These are phyloP conservation scores for Elmis aenea DNA, from an alignment of 2,888 invertebrate species.

Conservation along the genomic window DNA sequence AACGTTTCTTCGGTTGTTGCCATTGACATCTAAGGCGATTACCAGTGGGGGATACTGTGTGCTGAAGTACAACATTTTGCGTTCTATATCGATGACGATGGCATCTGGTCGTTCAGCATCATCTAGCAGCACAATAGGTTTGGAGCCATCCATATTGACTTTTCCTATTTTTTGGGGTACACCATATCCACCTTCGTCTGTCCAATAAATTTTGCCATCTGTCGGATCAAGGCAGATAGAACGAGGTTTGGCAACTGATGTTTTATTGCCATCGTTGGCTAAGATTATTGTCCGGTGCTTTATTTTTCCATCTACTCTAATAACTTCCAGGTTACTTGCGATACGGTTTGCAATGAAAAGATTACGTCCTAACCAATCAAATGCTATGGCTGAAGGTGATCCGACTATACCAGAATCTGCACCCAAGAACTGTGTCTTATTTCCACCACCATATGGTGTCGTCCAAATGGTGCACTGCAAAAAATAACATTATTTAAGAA, in stretches of 20 bases:
- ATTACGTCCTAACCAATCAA: conserved; percentile 96
- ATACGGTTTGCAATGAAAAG: conserved; percentile 86
- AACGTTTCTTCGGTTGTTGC: conserved; percentile 62
- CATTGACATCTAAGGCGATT: conserved; percentile 67
- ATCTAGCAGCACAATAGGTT: conserved; percentile 67
- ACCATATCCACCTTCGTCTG: conserved; percentile 89
- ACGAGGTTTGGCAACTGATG: conserved; percentile 83
- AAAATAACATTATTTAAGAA: no score
- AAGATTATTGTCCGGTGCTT: conserved; percentile 81
- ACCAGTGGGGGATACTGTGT: conserved; percentile 69
- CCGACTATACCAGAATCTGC: conserved; percentile 82
- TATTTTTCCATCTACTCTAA: conserved; percentile 78
- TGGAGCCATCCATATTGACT: conserved; percentile 90
- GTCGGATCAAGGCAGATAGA: conserved; percentile 86
- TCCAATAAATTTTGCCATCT: conserved; percentile 95
- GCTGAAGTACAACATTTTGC: conserved; percentile 84
- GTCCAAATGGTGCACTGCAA: conserved; percentile 75
- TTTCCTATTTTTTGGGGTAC: conserved; percentile 84
- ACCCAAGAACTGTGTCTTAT: conserved; percentile 77
- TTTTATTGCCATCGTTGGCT: conserved; percentile 80
- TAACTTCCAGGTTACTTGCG: conserved; percentile 86
- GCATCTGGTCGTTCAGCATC: conserved; percentile 73
- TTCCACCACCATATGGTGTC: conserved; percentile 81
- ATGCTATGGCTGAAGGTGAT: conserved; percentile 84
- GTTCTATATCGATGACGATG: conserved; percentile 77